A percentile compares a stretch with the other conserved stretches of the same genome.
Evolutionary conservation across 2,888 invertebrate genomes (phyloP).

Genomic region (Trachelus iudaicus): DNA sequence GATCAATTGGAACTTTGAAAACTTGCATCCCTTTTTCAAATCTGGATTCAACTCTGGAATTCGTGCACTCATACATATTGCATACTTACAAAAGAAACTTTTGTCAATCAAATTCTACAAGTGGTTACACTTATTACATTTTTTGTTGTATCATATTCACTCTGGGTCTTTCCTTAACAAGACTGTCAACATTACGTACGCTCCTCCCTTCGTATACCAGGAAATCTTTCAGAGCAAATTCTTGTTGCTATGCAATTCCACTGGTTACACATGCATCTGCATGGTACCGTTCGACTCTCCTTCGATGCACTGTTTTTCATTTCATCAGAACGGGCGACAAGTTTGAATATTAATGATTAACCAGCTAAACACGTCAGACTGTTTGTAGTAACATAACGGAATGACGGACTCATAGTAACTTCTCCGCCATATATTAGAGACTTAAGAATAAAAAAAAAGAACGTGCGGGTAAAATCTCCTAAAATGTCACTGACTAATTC

Average conservation of each 20-base stretch:
- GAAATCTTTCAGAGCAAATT: background rate
- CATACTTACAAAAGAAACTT: background rate
- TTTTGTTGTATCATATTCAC: background rate
- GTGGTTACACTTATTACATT: background rate
- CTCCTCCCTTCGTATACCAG: background rate
- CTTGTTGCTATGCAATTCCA: too few relatives aligned
- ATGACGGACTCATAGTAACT: background rate
- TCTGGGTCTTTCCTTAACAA: background rate
- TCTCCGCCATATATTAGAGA: background rate
- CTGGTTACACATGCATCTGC: background rate
- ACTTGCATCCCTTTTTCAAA: background rate
- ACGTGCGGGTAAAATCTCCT: conserved; percentile 27
- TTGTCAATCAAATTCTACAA: background rate
- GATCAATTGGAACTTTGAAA: background rate
- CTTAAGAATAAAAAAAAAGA: background rate
- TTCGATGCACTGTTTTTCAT: too few relatives aligned
- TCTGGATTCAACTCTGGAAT: background rate
- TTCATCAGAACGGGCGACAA: background rate
- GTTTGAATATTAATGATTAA: background rate
- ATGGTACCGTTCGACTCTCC: background rate
- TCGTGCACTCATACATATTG: background rate
- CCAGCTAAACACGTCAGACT: background rate
- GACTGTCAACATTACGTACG: background rate
- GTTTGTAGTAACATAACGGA: background rate
- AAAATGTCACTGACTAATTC: conserved; percentile 51